Base-by-base conservation (phyloP, 2,888 invertebrate species). In the Eretmocerus hayati region DNA sequence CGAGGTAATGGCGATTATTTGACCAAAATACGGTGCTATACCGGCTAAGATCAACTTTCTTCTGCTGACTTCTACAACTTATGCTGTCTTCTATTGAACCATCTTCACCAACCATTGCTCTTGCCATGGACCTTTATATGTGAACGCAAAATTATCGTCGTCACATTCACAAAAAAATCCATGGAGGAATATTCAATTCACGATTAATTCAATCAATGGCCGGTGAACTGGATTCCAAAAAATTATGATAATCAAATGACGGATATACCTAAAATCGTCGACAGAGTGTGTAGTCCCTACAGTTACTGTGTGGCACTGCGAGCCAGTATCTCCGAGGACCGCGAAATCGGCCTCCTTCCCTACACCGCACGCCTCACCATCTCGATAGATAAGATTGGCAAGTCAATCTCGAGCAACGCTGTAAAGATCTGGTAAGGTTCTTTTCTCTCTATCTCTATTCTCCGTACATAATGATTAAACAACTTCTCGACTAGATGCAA, bases 261-360 rank as follows among this genome's bases (percentile, higher is more conserved):
- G n/a, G n/a, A n/a, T n/a, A n/a, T n/a, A n/a, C n/a, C n/a, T n/a
- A 42, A 49, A 44, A 46, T 41, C 45, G 32, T 44, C 47, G 53
- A 59, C 68, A 71, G 70, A 65, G 63, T 68, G 63, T 68, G 63
- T 68, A 68, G 67, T 66, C 67, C 71, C 71, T 67, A 70, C 68
- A 64, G 68, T 71, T 62, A 69, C 66, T 61, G 70, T 70, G 65
- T 70, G 67, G 67, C 71, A 71, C 69, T 70, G 67, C 67, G 69
- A 68, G 63, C 69, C 71, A 66, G 68, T 67, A 61, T 67, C 70
- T 69, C 69, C 71, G 69, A 71, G 68, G 71, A 68, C 68, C 69
- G 68, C 63, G 69, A 69, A 69, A 57, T 65, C 69, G 69, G 67
- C 65, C 67, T 68, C 69, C 65, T 67, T 66, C 61, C 66, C 69